Percentiles rank a stretch among this genome's conserved stretches.
These are phyloP conservation scores for Lissocephala sabroskyi DNA, from an alignment of 2,888 invertebrate genomes.

Conservation along the genomic window DNA sequence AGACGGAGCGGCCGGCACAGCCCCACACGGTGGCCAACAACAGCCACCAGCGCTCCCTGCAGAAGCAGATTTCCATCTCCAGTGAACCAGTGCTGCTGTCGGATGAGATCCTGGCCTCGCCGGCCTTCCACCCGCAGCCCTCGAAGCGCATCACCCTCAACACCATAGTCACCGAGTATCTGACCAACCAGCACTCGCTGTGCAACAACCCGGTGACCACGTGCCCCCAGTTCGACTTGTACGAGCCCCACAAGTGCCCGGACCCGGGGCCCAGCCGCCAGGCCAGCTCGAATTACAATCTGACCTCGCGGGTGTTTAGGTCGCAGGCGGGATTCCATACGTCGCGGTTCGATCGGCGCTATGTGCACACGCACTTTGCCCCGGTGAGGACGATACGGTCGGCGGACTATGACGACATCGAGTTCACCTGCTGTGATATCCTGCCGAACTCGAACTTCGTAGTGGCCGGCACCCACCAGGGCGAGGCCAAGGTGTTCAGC, in stretches of 20 bases:
- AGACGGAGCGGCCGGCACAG: conserved; percentile 38
- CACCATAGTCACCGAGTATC: conserved; percentile 95
- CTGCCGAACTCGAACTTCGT: conserved; percentile 72
- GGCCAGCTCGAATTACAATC: conserved; percentile 77
- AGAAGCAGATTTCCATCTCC: conserved; percentile 74
- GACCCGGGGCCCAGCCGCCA: conserved; percentile 79
- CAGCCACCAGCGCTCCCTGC: conserved; percentile 67
- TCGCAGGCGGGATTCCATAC: conserved; percentile 75
- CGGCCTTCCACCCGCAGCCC: conserved; percentile 32
- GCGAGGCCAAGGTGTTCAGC: conserved; percentile 92
- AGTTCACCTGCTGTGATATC: conserved; percentile 83
- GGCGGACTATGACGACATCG: conserved; percentile 78
- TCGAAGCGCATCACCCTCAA: conserved; percentile 83
- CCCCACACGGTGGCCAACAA: conserved; percentile 39
- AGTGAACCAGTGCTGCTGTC: conserved; percentile 9
- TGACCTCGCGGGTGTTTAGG: conserved; percentile 77
- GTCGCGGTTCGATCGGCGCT: conserved; percentile 82
- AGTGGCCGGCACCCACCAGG: conserved; percentile 91
- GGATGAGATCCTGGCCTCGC: conserved; percentile 22
- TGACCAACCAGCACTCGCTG: conserved; percentile 97
- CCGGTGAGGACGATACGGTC: conserved; percentile 80
- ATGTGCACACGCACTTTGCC: conserved; percentile 88
- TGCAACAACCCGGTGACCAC: conserved; percentile 98
- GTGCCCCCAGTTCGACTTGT: conserved; percentile 96
- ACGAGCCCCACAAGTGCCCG: conserved; percentile 97